Conservation (phyloP, 2,888 invertebrate species). For the Pterostichus niger region DNA sequence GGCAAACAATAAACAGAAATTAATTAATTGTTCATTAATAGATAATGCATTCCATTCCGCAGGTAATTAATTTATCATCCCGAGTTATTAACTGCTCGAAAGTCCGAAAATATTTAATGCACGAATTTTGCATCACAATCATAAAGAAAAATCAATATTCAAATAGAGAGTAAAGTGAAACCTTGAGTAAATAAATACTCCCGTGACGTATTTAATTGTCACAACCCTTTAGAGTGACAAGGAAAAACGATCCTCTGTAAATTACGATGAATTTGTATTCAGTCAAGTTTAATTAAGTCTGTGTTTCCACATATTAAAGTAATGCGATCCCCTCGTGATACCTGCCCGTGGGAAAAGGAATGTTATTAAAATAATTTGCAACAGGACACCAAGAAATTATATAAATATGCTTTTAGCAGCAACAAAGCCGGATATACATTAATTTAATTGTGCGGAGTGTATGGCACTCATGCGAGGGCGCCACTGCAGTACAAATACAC, state of each 20-base stretch:
- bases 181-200: constrained; percentile 18
- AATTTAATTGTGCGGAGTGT: constrained; percentile 61
- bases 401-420: constrained; percentile 64
- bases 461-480: constrained; percentile 22
- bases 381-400: constrained; percentile 65
- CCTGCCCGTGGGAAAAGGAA: constrained; percentile 45
- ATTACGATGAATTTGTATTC: constrained; percentile 49
- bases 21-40: constrained; percentile 7
- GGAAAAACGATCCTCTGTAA: constrained; percentile 20
- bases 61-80: no score
- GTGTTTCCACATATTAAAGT: constrained; percentile 47
- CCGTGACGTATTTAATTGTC: constrained; percentile 25
- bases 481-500: neutral
- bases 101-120: neutral
- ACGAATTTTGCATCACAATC: neutral
- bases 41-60: neutral
- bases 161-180: neutral
- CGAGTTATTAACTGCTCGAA: neutral
- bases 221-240: constrained; percentile 27
- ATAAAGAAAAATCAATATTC: constrained; percentile 12
- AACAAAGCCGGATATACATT: constrained; percentile 57
- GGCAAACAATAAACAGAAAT: neutral
- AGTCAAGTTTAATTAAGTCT: constrained; percentile 48
- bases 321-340: constrained; percentile 44
- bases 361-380: constrained; percentile 62